These are phyloP conservation scores for Hydrocynus forskahlii DNA, from an alignment of 2,797 vertebrate genomes.

Conservation along the genomic window DNA sequence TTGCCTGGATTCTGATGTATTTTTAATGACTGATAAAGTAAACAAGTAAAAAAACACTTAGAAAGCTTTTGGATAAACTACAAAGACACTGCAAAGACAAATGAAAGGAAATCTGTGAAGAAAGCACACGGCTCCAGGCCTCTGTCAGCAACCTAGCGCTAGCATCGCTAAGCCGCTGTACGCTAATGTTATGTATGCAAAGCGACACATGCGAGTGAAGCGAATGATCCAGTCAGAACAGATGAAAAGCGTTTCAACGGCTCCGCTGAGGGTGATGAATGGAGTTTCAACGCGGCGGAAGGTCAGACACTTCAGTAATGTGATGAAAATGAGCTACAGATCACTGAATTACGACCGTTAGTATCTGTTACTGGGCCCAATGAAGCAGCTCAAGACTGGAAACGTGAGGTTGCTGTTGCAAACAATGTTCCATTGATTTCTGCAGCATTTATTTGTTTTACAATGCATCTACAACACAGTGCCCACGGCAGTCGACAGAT, in stretches of 20 bases:
- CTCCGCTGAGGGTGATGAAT: slow-evolving; percentile 38
- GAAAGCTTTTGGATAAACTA: neutral
- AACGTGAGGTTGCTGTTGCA: neutral
- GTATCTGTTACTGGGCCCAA: neutral
- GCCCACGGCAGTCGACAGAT: no score
- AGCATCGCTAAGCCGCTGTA: neutral
- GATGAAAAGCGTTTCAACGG: slow-evolving; percentile 1
- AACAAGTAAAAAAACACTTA: neutral
- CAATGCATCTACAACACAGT: neutral
- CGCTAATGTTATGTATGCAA: slow-evolving; percentile 17
- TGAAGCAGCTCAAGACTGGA: neutral
- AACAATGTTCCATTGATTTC: neutral
- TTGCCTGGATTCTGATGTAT: neutral
- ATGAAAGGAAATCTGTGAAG: neutral
- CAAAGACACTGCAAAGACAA: neutral
- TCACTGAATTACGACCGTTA: slow-evolving; percentile 12
- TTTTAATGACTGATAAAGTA: neutral
- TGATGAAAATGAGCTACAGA: slow-evolving; percentile 32
- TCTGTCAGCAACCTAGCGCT: neutral
- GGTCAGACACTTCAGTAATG: slow-evolving; percentile 33
- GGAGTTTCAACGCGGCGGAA: slow-evolving; percentile 17
- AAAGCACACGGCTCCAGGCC: neutral
- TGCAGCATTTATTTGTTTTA: neutral
- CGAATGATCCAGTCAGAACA: slow-evolving; percentile 14
- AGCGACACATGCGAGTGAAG: neutral